Evolutionary conservation across 2,888 invertebrate genomes (phyloP).

Genomic region (Ceriagrion tenellum): DNA sequence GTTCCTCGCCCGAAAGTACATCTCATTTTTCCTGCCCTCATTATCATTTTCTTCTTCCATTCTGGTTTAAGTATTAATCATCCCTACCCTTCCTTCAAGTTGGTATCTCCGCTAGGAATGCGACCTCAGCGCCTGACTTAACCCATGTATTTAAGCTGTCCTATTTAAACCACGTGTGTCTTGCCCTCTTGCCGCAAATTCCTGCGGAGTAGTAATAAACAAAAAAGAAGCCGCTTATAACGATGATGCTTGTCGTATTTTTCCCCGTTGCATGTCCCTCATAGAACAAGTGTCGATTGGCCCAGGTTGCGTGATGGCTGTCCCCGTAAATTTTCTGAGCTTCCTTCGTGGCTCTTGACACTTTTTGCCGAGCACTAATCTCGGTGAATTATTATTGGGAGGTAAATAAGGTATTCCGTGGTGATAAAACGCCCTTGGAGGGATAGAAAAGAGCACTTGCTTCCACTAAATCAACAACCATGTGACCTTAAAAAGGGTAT

Average conservation of each 20-base stretch:
- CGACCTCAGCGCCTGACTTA: neutral
- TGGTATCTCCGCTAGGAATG: neutral
- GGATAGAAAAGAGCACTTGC: neutral
- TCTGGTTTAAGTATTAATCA: neutral
- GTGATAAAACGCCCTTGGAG: neutral
- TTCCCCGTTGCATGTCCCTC: neutral
- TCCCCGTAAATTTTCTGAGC: neutral
- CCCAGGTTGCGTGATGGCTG: constrained; percentile 2
- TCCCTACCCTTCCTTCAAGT: neutral
- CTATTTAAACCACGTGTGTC: neutral
- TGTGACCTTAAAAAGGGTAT: neutral
- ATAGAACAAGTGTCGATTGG: neutral
- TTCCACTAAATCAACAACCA: neutral
- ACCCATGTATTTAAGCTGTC: neutral
- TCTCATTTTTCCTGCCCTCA: neutral
- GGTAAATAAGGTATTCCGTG: too few relatives aligned
- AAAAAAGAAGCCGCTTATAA: neutral
- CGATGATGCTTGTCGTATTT: neutral
- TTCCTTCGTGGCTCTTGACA: neutral
- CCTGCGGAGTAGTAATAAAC: neutral
- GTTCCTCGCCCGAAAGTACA: neutral
- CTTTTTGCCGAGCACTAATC: neutral
- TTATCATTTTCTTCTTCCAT: neutral
- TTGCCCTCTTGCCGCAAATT: neutral
- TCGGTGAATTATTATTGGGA: neutral